Evolutionary conservation across 2,888 invertebrate genomes (phyloP).

Genomic region (Sarcophaga caerulescens): DNA sequence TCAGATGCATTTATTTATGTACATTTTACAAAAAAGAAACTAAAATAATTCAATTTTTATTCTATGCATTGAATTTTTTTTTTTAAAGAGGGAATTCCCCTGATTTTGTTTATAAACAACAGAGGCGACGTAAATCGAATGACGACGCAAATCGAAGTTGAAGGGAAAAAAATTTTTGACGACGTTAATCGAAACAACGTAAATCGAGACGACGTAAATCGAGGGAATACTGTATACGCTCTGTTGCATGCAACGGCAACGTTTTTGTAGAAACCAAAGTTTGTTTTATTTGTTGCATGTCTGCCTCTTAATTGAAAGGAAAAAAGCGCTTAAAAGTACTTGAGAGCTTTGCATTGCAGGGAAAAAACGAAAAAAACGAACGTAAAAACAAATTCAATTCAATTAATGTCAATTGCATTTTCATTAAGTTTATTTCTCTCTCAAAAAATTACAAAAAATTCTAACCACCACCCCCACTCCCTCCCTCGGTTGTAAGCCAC

Average conservation of each 20-base stretch:
- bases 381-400: conserved; percentile 36
- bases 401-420: conserved; percentile 67
- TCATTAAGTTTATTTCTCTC: conserved; percentile 45
- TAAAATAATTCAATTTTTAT: too few relatives aligned
- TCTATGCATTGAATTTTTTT: too few relatives aligned
- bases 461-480: neutral
- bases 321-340: neutral
- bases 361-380: neutral
- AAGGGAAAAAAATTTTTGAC: too few relatives aligned
- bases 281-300: conserved; percentile 9
- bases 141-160: too few relatives aligned
- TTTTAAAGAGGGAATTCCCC: too few relatives aligned
- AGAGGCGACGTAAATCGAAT: too few relatives aligned
- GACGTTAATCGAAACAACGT: too few relatives aligned
- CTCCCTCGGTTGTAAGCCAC: neutral
- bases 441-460: neutral
- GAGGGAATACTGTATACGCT: too few relatives aligned
- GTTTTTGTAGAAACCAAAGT: neutral
- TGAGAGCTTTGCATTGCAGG: neutral
- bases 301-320: conserved; percentile 20
- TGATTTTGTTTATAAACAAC: too few relatives aligned
- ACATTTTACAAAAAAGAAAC: too few relatives aligned
- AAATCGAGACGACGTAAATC: too few relatives aligned
- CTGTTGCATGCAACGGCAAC: neutral
- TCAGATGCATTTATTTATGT: too few relatives aligned